Evolutionary conservation across 2,797 vertebrate species (phyloP).

Genomic region (Hirundo rustica): DNA sequence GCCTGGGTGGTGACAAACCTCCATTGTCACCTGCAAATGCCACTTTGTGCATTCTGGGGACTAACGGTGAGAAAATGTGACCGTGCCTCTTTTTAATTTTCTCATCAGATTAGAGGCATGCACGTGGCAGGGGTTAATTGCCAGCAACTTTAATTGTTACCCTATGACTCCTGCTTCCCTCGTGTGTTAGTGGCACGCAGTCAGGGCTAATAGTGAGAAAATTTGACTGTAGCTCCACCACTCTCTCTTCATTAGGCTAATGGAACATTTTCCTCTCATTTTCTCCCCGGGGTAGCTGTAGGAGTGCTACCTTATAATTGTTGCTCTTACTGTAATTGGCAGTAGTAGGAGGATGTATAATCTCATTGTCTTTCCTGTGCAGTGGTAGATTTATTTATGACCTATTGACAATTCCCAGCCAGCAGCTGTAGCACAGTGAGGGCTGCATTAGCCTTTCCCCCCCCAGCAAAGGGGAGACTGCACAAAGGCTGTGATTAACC

Average conservation of each 20-base stretch:
- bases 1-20: slow-evolving; percentile 19
- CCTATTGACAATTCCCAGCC: slow-evolving; percentile 75
- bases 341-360: slow-evolving; percentile 81
- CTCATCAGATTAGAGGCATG: slow-evolving; percentile 67
- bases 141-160: slow-evolving; percentile 79
- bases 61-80: slow-evolving; percentile 55
- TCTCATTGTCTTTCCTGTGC: slow-evolving; percentile 81
- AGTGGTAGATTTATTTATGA: slow-evolving; percentile 77
- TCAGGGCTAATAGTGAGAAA: slow-evolving; percentile 79
- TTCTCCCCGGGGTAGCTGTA: slow-evolving; percentile 80
- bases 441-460: slow-evolving; percentile 74
- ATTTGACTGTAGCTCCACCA: slow-evolving; percentile 66
- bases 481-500: slow-evolving; percentile 74
- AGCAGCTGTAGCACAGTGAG: slow-evolving; percentile 67
- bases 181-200: slow-evolving; percentile 66
- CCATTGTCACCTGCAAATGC: slow-evolving; percentile 38
- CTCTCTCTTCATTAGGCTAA: slow-evolving; percentile 82
- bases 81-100: slow-evolving; percentile 62
- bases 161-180: slow-evolving; percentile 69
- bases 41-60: slow-evolving; percentile 9
- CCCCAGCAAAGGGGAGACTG: slow-evolving; percentile 60
- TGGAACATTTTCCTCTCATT: slow-evolving; percentile 84
- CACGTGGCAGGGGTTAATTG: slow-evolving; percentile 73
- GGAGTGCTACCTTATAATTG: slow-evolving; percentile 82
- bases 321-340: slow-evolving; percentile 80